A percentile compares a stretch with the other conserved stretches of the same genome.
Evolutionary conservation across 2,797 vertebrate genomes (phyloP).

Genomic region (Amazonetta brasiliensis): DNA sequence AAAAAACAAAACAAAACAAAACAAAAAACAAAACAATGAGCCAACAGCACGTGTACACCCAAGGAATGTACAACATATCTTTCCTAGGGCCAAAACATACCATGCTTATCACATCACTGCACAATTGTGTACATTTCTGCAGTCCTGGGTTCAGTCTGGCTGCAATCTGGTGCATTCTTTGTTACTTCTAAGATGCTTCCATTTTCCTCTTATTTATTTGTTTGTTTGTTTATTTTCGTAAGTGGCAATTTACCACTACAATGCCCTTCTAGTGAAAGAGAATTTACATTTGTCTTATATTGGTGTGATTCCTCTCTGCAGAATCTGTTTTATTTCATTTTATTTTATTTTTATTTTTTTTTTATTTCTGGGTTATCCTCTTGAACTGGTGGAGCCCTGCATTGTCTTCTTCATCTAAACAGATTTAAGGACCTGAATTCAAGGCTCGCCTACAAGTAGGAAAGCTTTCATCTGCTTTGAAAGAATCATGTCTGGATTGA

Average conservation of each 20-base stretch:
- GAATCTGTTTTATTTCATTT: background rate
- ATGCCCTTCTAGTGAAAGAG: background rate
- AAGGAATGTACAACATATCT: accelerated
- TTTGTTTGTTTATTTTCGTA: background rate
- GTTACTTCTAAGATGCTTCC: background rate
- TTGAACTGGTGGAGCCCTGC: background rate
- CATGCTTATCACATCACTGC: accelerated
- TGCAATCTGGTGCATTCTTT: background rate
- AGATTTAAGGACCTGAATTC: background rate
- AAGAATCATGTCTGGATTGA: background rate
- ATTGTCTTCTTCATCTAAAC: background rate
- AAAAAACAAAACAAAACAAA: background rate
- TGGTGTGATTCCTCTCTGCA: background rate
- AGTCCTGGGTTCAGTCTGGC: background rate
- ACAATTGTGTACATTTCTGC: accelerated
- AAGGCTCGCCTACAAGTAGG: background rate
- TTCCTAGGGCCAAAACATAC: background rate
- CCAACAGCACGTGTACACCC: accelerated
- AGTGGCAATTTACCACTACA: background rate
- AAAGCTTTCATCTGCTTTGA: background rate
- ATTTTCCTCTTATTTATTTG: background rate
- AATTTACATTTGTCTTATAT: background rate
- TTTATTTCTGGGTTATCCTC: background rate
- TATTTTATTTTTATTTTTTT: background rate
- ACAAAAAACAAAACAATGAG: background rate